Evolutionary conservation across 2,888 invertebrate genomes (phyloP).

Genomic region (Caenorhabditis zanzibari): DNA sequence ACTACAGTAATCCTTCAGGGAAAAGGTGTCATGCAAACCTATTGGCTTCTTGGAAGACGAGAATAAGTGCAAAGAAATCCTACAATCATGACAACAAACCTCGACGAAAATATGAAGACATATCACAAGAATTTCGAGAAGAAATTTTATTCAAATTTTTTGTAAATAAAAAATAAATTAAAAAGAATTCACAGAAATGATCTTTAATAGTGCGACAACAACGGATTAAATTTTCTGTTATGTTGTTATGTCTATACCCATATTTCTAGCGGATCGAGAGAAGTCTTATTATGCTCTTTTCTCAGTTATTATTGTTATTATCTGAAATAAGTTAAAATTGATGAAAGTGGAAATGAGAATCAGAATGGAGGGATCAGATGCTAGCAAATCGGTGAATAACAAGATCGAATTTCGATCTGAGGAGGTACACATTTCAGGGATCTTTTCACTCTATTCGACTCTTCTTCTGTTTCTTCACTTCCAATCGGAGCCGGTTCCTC

Average conservation of each 20-base stretch:
- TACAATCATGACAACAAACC: constrained; percentile 20
- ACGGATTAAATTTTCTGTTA: constrained; percentile 26
- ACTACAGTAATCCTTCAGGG: constrained; percentile 67
- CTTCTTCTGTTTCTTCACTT: constrained; percentile 18
- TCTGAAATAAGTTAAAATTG: background rate
- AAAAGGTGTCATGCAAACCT: constrained; percentile 77
- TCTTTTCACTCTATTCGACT: constrained; percentile 32
- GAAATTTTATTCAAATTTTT: constrained; percentile 8
- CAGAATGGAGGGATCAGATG: constrained; percentile 3
- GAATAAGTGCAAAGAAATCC: constrained; percentile 31
- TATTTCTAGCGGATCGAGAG: constrained; percentile 43
- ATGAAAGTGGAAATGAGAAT: constrained; percentile 28
- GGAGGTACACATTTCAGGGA: constrained; percentile 57
- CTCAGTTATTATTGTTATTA: constrained; percentile 37
- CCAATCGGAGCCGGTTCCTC: constrained; percentile 43
- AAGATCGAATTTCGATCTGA: constrained; percentile 51
- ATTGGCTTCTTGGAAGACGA: constrained; percentile 69
- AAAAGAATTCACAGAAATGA: constrained; percentile 18
- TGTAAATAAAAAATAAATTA: constrained; percentile 25
- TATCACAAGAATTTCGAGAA: constrained; percentile 28
- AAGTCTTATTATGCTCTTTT: constrained; percentile 47
- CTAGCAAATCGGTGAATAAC: constrained; percentile 27
- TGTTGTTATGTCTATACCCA: constrained; percentile 40
- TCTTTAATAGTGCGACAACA: constrained; percentile 33
- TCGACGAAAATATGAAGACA: constrained; percentile 34